Conservation (phyloP, 2,113 vertebrate genomes). For the Etheostoma cragini region DNA sequence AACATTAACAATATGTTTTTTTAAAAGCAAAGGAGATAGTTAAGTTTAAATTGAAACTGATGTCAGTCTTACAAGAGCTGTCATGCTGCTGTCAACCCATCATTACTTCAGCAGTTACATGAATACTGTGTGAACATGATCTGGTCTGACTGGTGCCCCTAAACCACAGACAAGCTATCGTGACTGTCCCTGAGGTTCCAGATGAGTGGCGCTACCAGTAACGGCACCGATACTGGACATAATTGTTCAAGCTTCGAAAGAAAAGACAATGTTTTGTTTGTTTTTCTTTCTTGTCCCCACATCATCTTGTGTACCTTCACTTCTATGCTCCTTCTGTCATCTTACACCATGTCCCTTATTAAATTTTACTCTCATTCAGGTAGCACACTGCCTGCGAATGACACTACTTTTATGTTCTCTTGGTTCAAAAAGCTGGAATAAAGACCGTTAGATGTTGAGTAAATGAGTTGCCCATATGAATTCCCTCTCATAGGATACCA, state of each 20-base stretch:
- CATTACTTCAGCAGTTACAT: slow-evolving; percentile 3
- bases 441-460: neutral
- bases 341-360: neutral
- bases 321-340: neutral
- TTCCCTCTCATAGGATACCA: neutral
- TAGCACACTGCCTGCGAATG: neutral
- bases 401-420: neutral
- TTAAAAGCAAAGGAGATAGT: neutral
- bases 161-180: slow-evolving; percentile 3
- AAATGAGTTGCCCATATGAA: neutral
- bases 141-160: slow-evolving; percentile 61
- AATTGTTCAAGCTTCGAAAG: neutral
- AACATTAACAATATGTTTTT: neutral
- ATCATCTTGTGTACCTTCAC: neutral
- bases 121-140: slow-evolving; percentile 47
- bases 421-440: neutral
- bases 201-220: neutral
- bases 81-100: neutral
- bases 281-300: neutral
- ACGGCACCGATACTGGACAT: neutral
- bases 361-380: neutral
- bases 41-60: neutral
- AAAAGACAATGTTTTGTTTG: neutral
- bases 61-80: neutral
- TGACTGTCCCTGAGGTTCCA: neutral